Evolutionary conservation across 2,113 vertebrate species (phyloP), one percentile per base, ranked within the genome.

Genomic region (Mustela nigripes): DNA sequence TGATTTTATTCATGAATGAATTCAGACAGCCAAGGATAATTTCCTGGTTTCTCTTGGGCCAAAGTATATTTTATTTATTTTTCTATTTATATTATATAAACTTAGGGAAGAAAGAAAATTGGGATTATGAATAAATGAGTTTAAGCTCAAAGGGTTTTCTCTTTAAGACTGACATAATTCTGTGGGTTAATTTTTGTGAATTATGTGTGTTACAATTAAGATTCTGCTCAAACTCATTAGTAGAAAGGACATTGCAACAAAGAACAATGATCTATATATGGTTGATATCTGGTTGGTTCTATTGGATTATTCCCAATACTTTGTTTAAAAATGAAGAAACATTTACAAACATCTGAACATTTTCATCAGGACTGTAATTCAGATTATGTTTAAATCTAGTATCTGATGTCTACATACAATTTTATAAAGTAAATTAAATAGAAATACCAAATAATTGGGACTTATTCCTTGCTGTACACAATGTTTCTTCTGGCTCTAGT

Each of bases 1-100:
- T 86, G 39, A 69, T 85, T 95, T 95, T 69, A 76, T 78, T 93
- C 48, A 86, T 31, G 22, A 94, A 45, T 69, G 7, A 36, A 73
- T 76, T 91, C 26, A 76, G 14, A 74, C 1, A 85, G 8, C 1
- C 24, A 86, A 80, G 12, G 16, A 36, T 65, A 69, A 11, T 58
- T 88, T 92, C n/a, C 10, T 48, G 9, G 18, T 24, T 82, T 65
- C 15, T 58, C 78, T 31, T 33, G 92, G 36, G 6, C 89, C 14
- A 89, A 94, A 31, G 45, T 74, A 83, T 7, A 79, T 67, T 82
- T 53, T 56, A 53, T 36, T 42, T 80, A 39, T 76, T 83, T 53
- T 96, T 53, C 7, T 81, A 12, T 45, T 93, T 91, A 36, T 0
- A 42, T 65, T 69, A 24, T 5, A 42, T 93, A 84, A 4, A 86